Conservation (phyloP, 2,888 invertebrate species). For the Gastrophysa polygoni region DNA sequence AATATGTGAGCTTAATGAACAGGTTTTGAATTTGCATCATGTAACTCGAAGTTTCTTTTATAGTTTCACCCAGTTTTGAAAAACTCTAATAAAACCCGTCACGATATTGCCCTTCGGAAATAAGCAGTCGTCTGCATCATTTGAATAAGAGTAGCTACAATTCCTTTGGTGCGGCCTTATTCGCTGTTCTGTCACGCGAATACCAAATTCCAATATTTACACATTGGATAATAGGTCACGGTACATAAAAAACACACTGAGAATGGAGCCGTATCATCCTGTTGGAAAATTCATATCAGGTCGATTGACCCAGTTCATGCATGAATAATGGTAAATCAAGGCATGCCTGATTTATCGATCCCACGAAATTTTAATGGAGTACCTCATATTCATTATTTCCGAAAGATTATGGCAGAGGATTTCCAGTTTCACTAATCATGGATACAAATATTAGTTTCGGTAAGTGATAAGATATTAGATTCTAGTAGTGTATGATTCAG, state of each 20-base stretch:
- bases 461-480: too few relatives aligned
- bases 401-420: too few relatives aligned
- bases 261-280: slow-evolving; percentile 19
- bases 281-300: slow-evolving; percentile 36
- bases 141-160: not conserved
- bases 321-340: slow-evolving; percentile 35
- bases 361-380: not conserved
- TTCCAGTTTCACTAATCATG: too few relatives aligned
- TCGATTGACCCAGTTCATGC: slow-evolving; percentile 40
- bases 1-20: not conserved
- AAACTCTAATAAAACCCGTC: not conserved
- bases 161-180: not conserved
- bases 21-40: not conserved
- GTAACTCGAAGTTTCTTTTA: not conserved
- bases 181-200: not conserved
- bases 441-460: too few relatives aligned
- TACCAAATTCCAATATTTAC: not conserved
- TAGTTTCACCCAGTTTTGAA: not conserved
- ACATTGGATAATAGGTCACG: slow-evolving; percentile 28
- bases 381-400: too few relatives aligned
- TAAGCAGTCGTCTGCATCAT: not conserved
- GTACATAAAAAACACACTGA: slow-evolving; percentile 20
- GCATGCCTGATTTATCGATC: slow-evolving; percentile 37
- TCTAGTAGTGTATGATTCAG: too few relatives aligned
- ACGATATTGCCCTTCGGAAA: not conserved